These are phyloP conservation scores for Trachops cirrhosus DNA, from an alignment of 2,797 vertebrate species.

Conservation along the genomic window DNA sequence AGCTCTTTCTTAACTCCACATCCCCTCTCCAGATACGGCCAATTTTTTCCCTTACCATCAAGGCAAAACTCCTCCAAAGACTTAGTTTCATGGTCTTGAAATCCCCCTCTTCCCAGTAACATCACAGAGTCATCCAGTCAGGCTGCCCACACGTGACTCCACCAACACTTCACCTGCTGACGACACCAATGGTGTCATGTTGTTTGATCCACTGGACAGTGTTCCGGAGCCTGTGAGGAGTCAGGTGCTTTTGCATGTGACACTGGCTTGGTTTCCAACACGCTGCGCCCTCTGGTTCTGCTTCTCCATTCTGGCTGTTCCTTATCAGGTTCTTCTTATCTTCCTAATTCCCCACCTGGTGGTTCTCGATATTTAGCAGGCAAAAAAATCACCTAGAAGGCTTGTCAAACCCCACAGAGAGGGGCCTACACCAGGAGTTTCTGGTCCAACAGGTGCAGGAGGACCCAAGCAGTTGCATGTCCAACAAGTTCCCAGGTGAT, in stretches of 20 bases:
- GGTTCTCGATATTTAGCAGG: neutral
- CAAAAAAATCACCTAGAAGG: neutral
- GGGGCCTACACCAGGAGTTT: neutral
- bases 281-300: accelerated
- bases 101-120: neutral
- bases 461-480: neutral
- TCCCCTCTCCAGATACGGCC: neutral
- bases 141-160: neutral
- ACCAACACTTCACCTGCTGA: neutral
- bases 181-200: neutral
- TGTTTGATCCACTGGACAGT: neutral
- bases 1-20: neutral
- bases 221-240: neutral
- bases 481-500: neutral
- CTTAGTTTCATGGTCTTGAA: neutral
- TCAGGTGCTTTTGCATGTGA: neutral
- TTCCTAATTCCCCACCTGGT: neutral
- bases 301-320: neutral
- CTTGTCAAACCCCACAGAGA: neutral
- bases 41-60: neutral
- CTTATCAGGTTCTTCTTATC: neutral
- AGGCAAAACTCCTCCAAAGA: neutral
- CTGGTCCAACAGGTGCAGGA: neutral
- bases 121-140: neutral
- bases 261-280: neutral